phyloP scores from a whole-genome alignment of 92 coral and sea anemone genomes.

The Isaurus tuberculatus region DNA sequence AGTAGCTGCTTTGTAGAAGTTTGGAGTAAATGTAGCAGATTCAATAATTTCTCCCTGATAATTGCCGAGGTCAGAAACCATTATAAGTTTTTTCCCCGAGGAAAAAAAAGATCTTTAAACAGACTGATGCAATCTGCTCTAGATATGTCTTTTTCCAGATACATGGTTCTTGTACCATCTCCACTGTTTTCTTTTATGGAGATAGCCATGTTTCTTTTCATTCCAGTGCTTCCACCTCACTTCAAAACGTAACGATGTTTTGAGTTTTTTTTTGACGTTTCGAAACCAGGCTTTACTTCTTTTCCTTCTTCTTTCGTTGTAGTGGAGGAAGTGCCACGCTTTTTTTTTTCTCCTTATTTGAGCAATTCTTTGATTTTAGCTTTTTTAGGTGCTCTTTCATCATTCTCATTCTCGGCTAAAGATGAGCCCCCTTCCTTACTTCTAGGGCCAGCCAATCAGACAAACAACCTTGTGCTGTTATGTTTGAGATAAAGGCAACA shows the following conservation, averaged over 20 bases:
- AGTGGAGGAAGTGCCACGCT: not conserved
- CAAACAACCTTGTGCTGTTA: no score
- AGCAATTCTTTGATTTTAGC: conserved; percentile 3
- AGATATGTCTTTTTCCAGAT: conserved; percentile 1
- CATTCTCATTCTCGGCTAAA: not conserved
- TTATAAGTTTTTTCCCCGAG: conserved; percentile 32
- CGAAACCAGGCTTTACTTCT: not conserved
- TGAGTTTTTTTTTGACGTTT: not conserved
- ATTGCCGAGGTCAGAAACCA: conserved; percentile 32
- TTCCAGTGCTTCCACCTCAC: not conserved
- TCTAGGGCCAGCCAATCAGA: no score
- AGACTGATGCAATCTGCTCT: conserved; percentile 16
- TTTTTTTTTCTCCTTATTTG: not conserved
- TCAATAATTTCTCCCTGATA: conserved; percentile 42
- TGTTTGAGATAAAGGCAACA: no score
- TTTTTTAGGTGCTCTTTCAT: conserved; percentile 1
- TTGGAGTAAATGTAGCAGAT: conserved; percentile 21
- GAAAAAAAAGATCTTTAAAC: conserved; percentile 43
- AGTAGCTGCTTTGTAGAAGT: conserved; percentile 33
- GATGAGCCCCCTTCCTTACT: conserved; percentile 9
- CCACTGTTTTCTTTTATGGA: conserved; percentile 20
- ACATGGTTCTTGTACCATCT: conserved; percentile 1
- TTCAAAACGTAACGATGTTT: conserved; percentile 11
- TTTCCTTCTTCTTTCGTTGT: not conserved
- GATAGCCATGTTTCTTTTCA: not conserved